A percentile compares a stretch with the other conserved stretches of the same genome.
phyloP scores from a whole-genome alignment of 2,797 vertebrate genomes.

The Gephyroberyx darwinii region DNA sequence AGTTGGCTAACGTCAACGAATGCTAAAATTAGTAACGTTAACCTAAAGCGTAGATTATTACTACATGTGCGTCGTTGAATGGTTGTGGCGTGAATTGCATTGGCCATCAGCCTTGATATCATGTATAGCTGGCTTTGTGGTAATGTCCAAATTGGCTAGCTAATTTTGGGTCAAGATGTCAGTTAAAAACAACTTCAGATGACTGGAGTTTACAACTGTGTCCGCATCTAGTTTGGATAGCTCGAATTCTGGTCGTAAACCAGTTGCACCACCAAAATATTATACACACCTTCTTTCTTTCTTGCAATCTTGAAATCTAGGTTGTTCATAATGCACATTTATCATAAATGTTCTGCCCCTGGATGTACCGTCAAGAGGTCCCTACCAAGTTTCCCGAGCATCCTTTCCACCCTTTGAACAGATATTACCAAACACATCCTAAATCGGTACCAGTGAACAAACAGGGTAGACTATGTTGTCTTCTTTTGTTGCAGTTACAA shows the following conservation, averaged over 20 bases:
- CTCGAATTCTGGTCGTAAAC: too few species aligned
- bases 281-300: too few species aligned
- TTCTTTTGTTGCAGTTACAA: too few species aligned
- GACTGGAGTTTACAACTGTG: neutral
- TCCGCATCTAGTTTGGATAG: too few species aligned
- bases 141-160: neutral
- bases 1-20: conserved; percentile 33
- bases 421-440: neutral
- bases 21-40: neutral
- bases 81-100: neutral
- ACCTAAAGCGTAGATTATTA: neutral
- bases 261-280: too few species aligned
- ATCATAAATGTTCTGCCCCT: neutral
- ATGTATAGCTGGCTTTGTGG: too few species aligned
- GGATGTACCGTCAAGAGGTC: neutral
- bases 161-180: neutral
- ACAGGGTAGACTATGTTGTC: too few species aligned
- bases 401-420: neutral
- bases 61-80: neutral
- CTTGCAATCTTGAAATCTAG: too few species aligned
- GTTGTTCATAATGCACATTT: neutral
- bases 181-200: neutral
- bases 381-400: neutral
- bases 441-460: neutral
- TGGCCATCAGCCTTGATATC: neutral